Conservation (phyloP, 2,797 vertebrate genomes). For the Tiaroga cobitis region DNA sequence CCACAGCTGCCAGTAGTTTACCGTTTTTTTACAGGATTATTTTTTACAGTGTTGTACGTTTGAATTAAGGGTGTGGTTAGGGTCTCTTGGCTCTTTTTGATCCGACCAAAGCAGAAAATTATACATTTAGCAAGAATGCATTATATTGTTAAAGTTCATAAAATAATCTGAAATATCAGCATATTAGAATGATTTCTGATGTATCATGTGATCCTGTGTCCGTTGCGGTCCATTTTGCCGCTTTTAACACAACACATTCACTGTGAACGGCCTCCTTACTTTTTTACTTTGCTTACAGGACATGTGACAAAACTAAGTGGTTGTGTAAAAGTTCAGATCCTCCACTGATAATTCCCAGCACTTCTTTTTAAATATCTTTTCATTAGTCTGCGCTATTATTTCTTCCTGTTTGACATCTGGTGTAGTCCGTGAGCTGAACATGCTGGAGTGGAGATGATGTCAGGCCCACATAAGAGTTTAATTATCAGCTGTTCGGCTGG, state of each 20-base stretch:
- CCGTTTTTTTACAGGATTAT: too few relatives aligned
- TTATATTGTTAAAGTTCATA: too few relatives aligned
- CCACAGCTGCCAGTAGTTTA: too few relatives aligned
- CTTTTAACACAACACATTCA: constrained; percentile 14
- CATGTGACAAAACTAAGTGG: neutral
- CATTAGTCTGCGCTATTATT: neutral
- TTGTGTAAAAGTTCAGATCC: constrained; percentile 27
- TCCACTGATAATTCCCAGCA: constrained; percentile 20
- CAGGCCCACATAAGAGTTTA: constrained; percentile 70
- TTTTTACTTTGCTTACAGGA: neutral
- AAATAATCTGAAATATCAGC: too few relatives aligned
- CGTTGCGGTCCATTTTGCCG: neutral
- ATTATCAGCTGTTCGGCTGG: constrained; percentile 70
- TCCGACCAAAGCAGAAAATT: neutral
- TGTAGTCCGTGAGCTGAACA: constrained; percentile 53
- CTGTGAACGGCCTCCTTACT: neutral
- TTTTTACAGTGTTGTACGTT: neutral
- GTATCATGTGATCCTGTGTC: neutral
- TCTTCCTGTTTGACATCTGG: constrained; percentile 60
- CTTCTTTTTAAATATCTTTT: constrained; percentile 16
- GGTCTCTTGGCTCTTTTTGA: too few relatives aligned
- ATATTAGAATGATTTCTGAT: neutral
- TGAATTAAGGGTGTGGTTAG: too few relatives aligned
- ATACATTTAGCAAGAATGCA: neutral
- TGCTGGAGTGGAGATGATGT: constrained; percentile 54